A percentile compares a stretch with the other conserved stretches of the same genome.
These are phyloP conservation scores for Laterallus jamaicensis DNA, from an alignment of 2,113 vertebrate genomes.

Conservation along the genomic window DNA sequence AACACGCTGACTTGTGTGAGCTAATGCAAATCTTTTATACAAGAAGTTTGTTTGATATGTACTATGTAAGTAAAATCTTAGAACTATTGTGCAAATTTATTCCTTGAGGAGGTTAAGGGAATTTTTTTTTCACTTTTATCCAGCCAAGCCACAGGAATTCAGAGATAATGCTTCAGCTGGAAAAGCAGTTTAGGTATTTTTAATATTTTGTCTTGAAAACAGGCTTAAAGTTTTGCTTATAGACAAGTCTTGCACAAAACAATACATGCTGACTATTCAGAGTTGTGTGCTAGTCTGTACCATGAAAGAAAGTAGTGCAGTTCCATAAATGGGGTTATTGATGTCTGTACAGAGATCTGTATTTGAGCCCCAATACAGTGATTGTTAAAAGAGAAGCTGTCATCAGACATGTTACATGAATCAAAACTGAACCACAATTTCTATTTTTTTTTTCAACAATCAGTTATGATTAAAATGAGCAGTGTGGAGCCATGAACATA, in stretches of 20 bases:
- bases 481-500: neutral
- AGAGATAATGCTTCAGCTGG: slow-evolving; percentile 18
- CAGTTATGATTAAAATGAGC: neutral
- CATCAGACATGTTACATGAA: neutral
- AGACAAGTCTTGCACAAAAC: neutral
- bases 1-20: neutral
- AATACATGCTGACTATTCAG: neutral
- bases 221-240: neutral
- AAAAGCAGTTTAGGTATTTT: slow-evolving; percentile 16
- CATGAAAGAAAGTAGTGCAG: neutral
- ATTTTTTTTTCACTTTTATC: neutral
- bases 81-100: neutral
- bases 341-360: neutral
- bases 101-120: slow-evolving; percentile 12
- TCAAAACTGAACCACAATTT: neutral
- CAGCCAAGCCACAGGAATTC: slow-evolving; percentile 31
- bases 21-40: neutral
- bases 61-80: neutral
- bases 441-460: neutral
- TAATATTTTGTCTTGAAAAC: slow-evolving; percentile 17
- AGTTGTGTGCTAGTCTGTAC: neutral
- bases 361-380: neutral
- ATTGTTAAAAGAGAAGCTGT: neutral
- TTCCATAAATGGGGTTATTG: neutral
- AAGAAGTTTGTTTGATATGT: neutral